These are phyloP conservation scores for Aptenodytes forsteri DNA, from an alignment of 2,113 vertebrate species.

Conservation along the genomic window DNA sequence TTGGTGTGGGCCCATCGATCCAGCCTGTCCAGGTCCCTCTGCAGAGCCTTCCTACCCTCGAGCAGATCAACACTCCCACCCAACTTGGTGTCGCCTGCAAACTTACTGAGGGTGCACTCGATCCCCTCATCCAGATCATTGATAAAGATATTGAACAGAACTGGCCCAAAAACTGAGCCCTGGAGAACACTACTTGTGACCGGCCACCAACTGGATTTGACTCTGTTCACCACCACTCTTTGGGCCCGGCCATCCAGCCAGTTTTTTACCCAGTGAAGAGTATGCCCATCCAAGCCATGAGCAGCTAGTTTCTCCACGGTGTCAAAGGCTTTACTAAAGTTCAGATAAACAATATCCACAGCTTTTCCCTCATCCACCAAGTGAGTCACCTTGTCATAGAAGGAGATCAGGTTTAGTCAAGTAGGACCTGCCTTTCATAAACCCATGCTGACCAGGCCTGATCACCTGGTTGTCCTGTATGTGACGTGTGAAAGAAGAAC, in stretches of 20 bases:
- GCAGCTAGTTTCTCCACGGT: neutral
- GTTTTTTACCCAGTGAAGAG: neutral
- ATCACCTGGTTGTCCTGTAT: neutral
- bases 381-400: neutral
- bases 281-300: neutral
- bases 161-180: neutral
- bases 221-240: neutral
- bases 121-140: neutral
- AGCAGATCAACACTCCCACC: neutral
- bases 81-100: neutral
- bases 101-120: neutral
- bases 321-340: neutral
- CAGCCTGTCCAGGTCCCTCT: neutral
- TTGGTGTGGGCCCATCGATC: neutral
- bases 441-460: neutral
- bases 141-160: neutral
- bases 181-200: neutral
- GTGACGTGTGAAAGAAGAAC: neutral
- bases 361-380: neutral
- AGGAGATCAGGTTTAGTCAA: neutral
- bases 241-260: no score
- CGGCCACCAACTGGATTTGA: rapidly evolving
- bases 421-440: neutral
- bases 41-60: neutral
- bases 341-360: neutral